Conservation (phyloP, 2,888 invertebrate species). For the Drosophila mayaguana region DNA sequence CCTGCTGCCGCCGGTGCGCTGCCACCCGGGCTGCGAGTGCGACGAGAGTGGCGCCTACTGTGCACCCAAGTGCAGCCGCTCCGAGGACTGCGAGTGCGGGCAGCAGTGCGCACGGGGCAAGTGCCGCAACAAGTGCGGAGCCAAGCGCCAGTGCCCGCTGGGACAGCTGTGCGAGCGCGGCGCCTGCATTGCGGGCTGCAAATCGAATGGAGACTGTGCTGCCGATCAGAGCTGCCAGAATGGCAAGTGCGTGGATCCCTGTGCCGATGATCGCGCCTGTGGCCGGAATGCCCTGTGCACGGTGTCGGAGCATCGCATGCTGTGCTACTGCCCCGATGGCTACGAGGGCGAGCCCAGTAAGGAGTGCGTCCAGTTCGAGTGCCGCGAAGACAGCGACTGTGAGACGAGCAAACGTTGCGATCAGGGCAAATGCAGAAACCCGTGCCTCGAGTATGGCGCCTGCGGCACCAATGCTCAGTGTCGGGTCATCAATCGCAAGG, state of each 20-base stretch:
- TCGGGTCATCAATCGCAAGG: constrained; percentile 90
- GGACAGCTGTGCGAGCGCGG: constrained; percentile 91
- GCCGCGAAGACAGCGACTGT: constrained; percentile 91
- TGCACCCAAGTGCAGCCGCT: constrained; percentile 88
- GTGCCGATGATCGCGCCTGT: constrained; percentile 89
- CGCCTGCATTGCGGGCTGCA: constrained; percentile 92
- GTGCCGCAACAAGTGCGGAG: constrained; percentile 90
- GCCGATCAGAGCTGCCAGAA: constrained; percentile 90
- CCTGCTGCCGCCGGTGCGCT: constrained; percentile 89
- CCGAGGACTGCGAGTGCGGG: constrained; percentile 92
- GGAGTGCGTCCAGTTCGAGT: constrained; percentile 91
- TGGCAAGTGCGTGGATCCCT: constrained; percentile 90
- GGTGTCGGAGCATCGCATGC: constrained; percentile 91
- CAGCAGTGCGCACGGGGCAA: constrained; percentile 91
- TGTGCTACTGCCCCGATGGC: constrained; percentile 95
- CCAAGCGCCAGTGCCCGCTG: constrained; percentile 88
- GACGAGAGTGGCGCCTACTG: constrained; percentile 92
- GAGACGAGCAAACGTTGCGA: constrained; percentile 91
- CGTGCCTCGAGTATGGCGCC: constrained; percentile 90
- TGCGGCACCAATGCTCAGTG: constrained; percentile 95
- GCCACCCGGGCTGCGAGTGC: constrained; percentile 92
- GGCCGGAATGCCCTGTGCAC: constrained; percentile 93
- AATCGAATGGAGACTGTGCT: constrained; percentile 91
- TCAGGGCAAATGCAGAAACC: constrained; percentile 91
- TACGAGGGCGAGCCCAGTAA: constrained; percentile 92